phyloP scores from a whole-genome alignment of 2,797 vertebrate species.

The Aphelocoma californica region DNA sequence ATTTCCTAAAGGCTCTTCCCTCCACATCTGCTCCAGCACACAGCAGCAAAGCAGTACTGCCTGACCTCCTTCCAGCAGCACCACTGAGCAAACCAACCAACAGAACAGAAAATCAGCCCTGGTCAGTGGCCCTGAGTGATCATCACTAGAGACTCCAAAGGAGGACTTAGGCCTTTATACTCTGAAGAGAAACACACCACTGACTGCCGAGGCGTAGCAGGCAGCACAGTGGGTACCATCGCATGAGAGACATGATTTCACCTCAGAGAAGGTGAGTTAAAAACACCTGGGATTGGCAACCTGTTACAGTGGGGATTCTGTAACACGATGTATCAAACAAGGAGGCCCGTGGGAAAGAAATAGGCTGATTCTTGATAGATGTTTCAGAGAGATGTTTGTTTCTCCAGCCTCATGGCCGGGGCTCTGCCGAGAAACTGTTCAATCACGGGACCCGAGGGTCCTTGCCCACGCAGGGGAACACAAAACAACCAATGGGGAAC shows the following conservation, averaged over 20 bases:
- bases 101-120: neutral
- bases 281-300: neutral
- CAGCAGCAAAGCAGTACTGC: neutral
- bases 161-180: neutral
- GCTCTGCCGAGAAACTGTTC: no score
- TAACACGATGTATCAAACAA: no score
- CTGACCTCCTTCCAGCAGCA: neutral
- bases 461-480: no score
- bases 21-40: neutral
- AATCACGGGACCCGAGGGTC: no score
- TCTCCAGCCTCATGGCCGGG: no score
- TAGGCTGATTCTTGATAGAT: no score
- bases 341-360: no score
- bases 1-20: neutral
- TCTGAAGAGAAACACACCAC: neutral
- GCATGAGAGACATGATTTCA: neutral
- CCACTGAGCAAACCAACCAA: neutral
- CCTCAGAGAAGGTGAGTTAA: fast-evolving
- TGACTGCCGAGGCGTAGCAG: neutral
- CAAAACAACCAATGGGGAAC: no score
- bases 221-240: no score
- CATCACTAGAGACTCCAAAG: neutral
- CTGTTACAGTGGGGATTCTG: no score
- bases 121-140: fast-evolving
- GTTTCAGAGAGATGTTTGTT: no score